Base-by-base conservation (phyloP, 2,113 vertebrate genomes). In the Nothobranchius furzeri region DNA sequence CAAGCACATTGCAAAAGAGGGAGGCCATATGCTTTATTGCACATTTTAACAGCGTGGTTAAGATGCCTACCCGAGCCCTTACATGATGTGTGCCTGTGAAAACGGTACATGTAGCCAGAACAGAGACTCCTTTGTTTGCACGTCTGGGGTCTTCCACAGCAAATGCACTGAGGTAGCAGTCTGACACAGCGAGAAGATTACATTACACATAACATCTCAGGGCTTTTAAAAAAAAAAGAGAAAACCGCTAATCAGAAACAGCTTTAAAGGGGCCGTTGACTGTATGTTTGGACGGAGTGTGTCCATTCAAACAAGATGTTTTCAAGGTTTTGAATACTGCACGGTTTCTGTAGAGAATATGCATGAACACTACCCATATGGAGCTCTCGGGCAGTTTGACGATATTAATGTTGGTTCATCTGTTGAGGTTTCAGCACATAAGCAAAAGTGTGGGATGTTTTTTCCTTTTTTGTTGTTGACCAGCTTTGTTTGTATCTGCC, bases 191-290 rank as follows among this genome's bases (percentile, higher is more conserved):
- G 79, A 65, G 85, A 68, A 85, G 89, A 90, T 89, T 91, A 78
- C 87, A 76, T 90, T 91, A 88, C 89, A 86, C 87, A 87, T 91
- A 88, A 90, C 84, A 90, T 91, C 85, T 87, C 84, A 75, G 75
- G 52, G 68, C 75, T 85, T 86, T 86, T 78, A 83, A 84, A 84
- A 79, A 83, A 83, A 84, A 84, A 78, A 76, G 68, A 83, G 73
- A 87, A 85, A 85, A 80, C 81, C 82, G 12, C 88, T 90, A 91
- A 91, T 88, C 79, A 89, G 84, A 86, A 89, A 77, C 88, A 90
- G 88, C 78, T 87, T 87, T 81, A 75, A 82, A 85, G 75, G 71
- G 69, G 71, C 62, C 59, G 43, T 73, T 77, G 73, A 78, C 78
- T 87, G 70, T 85, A 78, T 62, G 76, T 81, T 85, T 64, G 58